Base-by-base conservation (phyloP, 1,140 invertebrate species). In the Meteorus sp. region DNA sequence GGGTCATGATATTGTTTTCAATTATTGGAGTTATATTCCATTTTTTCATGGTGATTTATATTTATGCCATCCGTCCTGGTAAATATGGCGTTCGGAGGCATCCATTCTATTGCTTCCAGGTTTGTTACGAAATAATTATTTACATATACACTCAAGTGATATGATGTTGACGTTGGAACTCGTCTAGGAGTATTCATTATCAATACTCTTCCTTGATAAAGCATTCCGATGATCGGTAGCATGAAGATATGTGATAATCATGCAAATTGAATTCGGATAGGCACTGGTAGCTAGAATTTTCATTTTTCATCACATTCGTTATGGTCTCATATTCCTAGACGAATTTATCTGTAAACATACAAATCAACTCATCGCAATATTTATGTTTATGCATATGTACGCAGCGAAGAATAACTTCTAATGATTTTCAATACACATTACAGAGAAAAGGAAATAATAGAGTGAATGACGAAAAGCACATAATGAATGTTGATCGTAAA, bases 91-190 rank as follows among this genome's bases (percentile, higher is more conserved):
- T 85, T 13, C 66, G 75, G 9, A 74, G 81, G 59, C 73, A 74
- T 1, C 84, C 83, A 72, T 76, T 84, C 56, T 86, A 81, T 65
- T 81, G 80, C 51, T 77, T 84, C 22, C 75, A 75, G 69, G 78
- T 80, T 71, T 66, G 65, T 35, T 31, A n/a, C n/a, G 7, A 33
- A 8, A 8, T 7, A 8, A 33, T 33, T 11, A 7, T 44, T 15
- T 7, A 9, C 17, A 9, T 44, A 7, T 44, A 44, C 41, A 15
- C 15, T 22, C 22, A 48, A 48, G 13, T 20, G 27, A 51, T 27
- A 7, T 19, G 22, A 48, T 3, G 5, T 48, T n/a, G n/a, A n/a
- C n/a, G n/a, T n/a, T n/a, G n/a, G n/a, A n/a, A n/a, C n/a, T n/a
- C n/a, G n/a, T n/a, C n/a, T n/a, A n/a, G n/a, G n/a, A 27, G 35